A percentile compares a stretch with the other conserved stretches of the same genome.
phyloP scores from a whole-genome alignment of 2,113 vertebrate genomes.

The Tachycineta bicolor region DNA sequence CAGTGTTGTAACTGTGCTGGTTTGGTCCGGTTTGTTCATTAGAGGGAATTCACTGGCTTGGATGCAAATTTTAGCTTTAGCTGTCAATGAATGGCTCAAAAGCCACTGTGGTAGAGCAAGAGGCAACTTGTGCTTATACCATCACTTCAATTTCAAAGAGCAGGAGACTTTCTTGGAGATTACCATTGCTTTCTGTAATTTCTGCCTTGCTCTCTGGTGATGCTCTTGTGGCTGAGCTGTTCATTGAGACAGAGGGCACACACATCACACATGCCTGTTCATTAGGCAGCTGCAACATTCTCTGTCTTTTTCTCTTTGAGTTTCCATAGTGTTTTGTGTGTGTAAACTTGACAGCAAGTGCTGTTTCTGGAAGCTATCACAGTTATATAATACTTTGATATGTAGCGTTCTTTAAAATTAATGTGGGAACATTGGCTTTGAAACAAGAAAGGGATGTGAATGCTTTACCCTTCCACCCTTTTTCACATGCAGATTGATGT shows the following conservation, averaged over 20 bases:
- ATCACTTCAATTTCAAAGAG: not conserved
- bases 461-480: not conserved
- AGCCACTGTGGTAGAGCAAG: not conserved
- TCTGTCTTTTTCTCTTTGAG: not conserved
- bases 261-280: fast-evolving
- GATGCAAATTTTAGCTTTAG: not conserved
- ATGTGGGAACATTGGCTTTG: not conserved
- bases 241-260: not conserved
- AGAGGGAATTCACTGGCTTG: not conserved
- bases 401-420: not conserved
- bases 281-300: not conserved
- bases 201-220: not conserved
- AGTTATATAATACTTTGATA: not conserved
- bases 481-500: not conserved
- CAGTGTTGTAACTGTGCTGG: not conserved
- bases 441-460: not conserved
- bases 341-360: not conserved
- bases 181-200: not conserved
- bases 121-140: not conserved
- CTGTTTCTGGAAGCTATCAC: not conserved
- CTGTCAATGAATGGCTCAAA: not conserved
- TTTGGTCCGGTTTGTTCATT: not conserved
- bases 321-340: not conserved
- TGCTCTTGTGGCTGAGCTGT: not conserved
- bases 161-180: not conserved